Evolutionary conservation across 2,888 invertebrate genomes (phyloP).

Genomic region (Troilus luridus): DNA sequence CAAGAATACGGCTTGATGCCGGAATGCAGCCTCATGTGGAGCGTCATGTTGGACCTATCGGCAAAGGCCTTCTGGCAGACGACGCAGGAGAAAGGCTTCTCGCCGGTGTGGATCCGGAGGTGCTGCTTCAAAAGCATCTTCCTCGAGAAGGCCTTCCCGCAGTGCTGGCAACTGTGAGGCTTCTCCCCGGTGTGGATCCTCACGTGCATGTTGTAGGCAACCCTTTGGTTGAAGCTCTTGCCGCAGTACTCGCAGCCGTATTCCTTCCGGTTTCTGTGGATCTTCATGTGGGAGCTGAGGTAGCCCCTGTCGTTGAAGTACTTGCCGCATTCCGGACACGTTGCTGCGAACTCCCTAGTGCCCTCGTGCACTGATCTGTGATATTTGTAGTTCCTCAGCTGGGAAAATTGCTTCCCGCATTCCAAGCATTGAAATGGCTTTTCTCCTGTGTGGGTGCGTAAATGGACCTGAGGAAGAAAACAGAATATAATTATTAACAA

Average conservation of each 20-base stretch:
- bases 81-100: conserved; percentile 82
- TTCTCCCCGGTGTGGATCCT: conserved; percentile 81
- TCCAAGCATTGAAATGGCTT: conserved; percentile 81
- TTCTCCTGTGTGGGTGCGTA: conserved; percentile 70
- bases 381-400: conserved; percentile 87
- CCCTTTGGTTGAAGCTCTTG: conserved; percentile 88
- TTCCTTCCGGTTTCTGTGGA: conserved; percentile 80
- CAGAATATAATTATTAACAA: not conserved
- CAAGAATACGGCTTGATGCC: conserved; percentile 83
- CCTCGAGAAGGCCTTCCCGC: conserved; percentile 86
- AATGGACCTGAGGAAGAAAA: conserved; percentile 68
- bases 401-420: conserved; percentile 86
- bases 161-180: conserved; percentile 76
- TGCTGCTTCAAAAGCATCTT: conserved; percentile 90
- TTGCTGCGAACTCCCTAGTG: conserved; percentile 84
- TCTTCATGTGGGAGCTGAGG: conserved; percentile 88
- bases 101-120: conserved; percentile 83
- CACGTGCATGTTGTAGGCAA: conserved; percentile 90
- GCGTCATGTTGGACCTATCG: conserved; percentile 87
- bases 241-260: conserved; percentile 86
- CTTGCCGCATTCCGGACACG: conserved; percentile 84
- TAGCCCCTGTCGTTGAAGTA: conserved; percentile 88
- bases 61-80: conserved; percentile 88
- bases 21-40: conserved; percentile 84
- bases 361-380: conserved; percentile 86